These are phyloP conservation scores for Mayetiola destructor DNA, from an alignment of 2,888 invertebrate genomes.

Conservation along the genomic window DNA sequence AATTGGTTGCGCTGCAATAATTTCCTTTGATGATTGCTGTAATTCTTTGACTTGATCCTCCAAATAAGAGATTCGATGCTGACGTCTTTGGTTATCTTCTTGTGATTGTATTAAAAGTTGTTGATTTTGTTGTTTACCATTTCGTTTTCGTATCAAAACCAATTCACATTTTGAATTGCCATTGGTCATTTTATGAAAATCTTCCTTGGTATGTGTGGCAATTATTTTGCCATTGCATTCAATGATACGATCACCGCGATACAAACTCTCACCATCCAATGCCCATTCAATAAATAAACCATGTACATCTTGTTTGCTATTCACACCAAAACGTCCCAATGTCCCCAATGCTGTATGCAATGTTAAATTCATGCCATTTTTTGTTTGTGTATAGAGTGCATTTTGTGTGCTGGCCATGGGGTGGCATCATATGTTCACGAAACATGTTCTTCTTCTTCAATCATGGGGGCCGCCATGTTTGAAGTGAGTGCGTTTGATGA, in stretches of 20 bases:
- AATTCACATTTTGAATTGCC: conserved; percentile 32
- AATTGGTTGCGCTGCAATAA: background rate
- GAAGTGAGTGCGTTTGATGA: no score
- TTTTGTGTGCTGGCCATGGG: no score
- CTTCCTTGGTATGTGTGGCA: conserved; percentile 52
- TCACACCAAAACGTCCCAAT: conserved; percentile 57
- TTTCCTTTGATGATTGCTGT: conserved; percentile 31
- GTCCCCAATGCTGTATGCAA: conserved; percentile 54
- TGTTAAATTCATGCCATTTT: no score
- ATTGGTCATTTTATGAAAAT: conserved; percentile 50
- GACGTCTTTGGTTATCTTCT: conserved; percentile 67
- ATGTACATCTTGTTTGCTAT: conserved; percentile 47
- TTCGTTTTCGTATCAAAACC: conserved; percentile 31
- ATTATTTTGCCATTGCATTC: conserved; percentile 71
- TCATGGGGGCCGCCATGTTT: no score
- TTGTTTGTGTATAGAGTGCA: no score
- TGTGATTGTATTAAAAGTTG: conserved; percentile 37
- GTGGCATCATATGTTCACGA: no score
- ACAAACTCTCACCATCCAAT: conserved; percentile 56
- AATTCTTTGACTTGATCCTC: conserved; percentile 69
- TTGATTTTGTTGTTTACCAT: conserved; percentile 28
- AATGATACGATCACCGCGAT: conserved; percentile 58
- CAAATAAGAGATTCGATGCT: conserved; percentile 76
- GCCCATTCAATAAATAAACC: conserved; percentile 71
- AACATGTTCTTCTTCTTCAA: no score